phyloP scores from a whole-genome alignment of 1,140 invertebrate species.

The Saccostrea glomerata region DNA sequence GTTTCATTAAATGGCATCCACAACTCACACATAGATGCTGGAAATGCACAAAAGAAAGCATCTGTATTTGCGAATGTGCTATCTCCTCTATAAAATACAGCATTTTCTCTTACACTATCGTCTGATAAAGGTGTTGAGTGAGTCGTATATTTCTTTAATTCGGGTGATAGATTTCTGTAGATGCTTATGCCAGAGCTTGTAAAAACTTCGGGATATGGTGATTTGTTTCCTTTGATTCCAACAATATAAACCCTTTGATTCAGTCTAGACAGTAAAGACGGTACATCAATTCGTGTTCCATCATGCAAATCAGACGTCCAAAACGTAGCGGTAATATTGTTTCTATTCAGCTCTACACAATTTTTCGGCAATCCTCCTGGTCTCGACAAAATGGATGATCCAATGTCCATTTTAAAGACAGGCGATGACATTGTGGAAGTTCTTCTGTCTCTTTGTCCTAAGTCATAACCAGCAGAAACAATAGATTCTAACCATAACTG shows the following conservation, averaged over 20 bases:
- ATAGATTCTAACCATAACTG: neutral
- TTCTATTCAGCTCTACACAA: neutral
- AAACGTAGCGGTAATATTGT: neutral
- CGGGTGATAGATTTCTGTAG: neutral
- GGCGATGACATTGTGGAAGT: no score
- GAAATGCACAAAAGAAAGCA: slow-evolving; percentile 35
- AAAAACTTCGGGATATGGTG: neutral
- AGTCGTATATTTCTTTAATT: neutral
- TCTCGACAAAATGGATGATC: neutral
- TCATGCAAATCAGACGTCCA: slow-evolving; percentile 40
- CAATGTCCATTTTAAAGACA: neutral
- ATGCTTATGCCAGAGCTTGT: neutral
- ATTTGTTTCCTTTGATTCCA: neutral
- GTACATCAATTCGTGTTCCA: slow-evolving; percentile 14
- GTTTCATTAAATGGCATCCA: slow-evolving; percentile 44
- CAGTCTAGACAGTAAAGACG: neutral
- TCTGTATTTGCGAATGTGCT: neutral
- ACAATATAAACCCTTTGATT: neutral
- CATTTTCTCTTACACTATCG: neutral
- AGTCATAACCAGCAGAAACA: neutral
- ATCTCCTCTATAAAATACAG: neutral
- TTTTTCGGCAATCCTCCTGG: neutral
- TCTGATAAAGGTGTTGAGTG: neutral
- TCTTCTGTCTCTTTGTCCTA: neutral
- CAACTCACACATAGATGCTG: slow-evolving; percentile 33